Evolutionary conservation across 2,113 vertebrate genomes (phyloP).

Genomic region (Corvus cornix): DNA sequence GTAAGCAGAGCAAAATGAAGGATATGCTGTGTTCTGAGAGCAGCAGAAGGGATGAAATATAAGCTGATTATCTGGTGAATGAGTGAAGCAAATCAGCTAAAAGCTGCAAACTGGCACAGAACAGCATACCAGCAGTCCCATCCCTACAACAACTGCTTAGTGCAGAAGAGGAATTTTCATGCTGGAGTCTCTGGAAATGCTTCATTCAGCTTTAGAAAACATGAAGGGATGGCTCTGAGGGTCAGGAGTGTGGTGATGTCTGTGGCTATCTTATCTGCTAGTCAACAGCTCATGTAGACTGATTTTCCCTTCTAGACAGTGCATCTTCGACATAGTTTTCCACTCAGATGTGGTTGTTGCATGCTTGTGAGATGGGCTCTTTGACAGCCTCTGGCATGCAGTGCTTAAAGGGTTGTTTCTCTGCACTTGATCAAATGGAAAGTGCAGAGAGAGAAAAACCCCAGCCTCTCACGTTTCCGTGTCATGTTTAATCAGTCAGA

Average conservation of each 20-base stretch:
- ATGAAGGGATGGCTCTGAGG: neutral
- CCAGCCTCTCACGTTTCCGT: slow-evolving; percentile 34
- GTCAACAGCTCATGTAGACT: neutral
- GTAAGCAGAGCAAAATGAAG: neutral
- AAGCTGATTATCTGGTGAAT: slow-evolving; percentile 8
- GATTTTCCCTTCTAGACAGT: neutral
- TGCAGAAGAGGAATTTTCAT: neutral
- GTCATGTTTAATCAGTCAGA: slow-evolving; percentile 60
- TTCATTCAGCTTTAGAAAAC: neutral
- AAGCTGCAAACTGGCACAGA: neutral
- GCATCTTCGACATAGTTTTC: neutral
- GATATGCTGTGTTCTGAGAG: neutral
- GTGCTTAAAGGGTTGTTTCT: slow-evolving; percentile 30
- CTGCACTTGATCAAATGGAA: slow-evolving; percentile 41
- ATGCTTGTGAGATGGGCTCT: neutral
- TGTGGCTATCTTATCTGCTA: neutral
- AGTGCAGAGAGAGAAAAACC: neutral
- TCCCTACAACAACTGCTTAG: neutral
- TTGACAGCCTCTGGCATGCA: slow-evolving; percentile 26
- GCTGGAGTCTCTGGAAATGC: neutral
- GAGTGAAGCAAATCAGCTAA: slow-evolving; percentile 2
- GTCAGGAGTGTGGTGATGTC: neutral
- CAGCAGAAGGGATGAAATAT: neutral
- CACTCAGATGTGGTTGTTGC: neutral
- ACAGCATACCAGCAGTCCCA: neutral